Percentiles rank a stretch among this genome's conserved stretches.
Evolutionary conservation across 2,888 invertebrate genomes (phyloP).

Genomic region (Quadroppia sp.): DNA sequence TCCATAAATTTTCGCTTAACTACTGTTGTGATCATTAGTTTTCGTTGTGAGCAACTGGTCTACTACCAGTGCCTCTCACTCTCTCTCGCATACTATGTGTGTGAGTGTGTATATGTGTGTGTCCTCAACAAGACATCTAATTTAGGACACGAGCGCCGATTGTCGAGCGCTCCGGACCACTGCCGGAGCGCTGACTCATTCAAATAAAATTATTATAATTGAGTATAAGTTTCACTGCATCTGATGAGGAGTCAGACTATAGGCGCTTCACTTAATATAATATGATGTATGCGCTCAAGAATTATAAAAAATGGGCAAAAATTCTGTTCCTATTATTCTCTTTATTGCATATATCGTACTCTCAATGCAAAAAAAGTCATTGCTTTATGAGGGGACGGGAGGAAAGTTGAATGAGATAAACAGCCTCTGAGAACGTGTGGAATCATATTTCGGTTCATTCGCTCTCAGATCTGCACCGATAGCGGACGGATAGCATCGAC

Average conservation of each 20-base stretch:
- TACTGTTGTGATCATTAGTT: too few species aligned
- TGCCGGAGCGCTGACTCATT: not conserved
- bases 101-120: too few species aligned
- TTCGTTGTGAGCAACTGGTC: not conserved
- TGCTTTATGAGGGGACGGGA: not conserved
- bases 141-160: not conserved
- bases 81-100: too few species aligned
- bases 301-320: conserved; percentile 1
- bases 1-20: not conserved
- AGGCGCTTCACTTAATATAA: not conserved
- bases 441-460: not conserved
- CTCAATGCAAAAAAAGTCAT: not conserved
- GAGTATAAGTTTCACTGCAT: not conserved
- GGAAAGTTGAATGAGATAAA: not conserved
- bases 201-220: not conserved
- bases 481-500: too few species aligned
- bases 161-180: not conserved
- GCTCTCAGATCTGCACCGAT: not conserved
- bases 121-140: not conserved
- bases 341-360: not conserved
- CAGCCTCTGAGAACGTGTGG: not conserved
- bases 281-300: not conserved
- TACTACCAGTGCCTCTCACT: too few species aligned
- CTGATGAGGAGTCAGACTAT: too few species aligned
- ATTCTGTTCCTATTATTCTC: not conserved